These are phyloP conservation scores for Rhingia campestris DNA, from an alignment of 2,888 invertebrate genomes.

Conservation along the genomic window DNA sequence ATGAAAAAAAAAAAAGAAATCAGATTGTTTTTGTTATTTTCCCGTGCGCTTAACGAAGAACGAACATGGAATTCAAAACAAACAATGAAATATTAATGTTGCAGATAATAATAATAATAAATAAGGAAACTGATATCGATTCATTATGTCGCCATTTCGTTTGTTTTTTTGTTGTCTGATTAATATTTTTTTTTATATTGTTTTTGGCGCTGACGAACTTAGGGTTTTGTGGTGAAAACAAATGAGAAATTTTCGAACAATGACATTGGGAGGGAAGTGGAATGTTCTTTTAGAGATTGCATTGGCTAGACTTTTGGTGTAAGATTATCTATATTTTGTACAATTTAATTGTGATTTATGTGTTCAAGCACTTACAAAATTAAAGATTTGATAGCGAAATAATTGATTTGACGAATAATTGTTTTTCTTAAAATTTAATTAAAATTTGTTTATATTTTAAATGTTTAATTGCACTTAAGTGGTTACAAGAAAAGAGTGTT, in stretches of 20 bases:
- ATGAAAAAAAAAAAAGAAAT: slow-evolving; percentile 16
- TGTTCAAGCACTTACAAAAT: too few relatives aligned
- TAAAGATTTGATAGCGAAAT: too few relatives aligned
- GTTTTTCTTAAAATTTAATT: too few relatives aligned
- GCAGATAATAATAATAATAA: slow-evolving; percentile 46
- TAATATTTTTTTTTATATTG: not conserved
- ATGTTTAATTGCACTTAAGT: too few relatives aligned
- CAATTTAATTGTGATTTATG: too few relatives aligned
- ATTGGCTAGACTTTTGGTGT: too few relatives aligned
- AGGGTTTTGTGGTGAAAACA: slow-evolving; percentile 28
- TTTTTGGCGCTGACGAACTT: slow-evolving; percentile 21
- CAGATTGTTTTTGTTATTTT: not conserved
- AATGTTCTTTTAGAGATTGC: too few relatives aligned
- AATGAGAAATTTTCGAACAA: slow-evolving; percentile 36
- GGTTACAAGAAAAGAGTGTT: too few relatives aligned
- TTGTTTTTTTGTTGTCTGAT: slow-evolving; percentile 16
- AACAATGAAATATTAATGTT: slow-evolving; percentile 25
- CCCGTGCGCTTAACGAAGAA: slow-evolving; percentile 22
- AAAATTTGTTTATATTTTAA: too few relatives aligned
- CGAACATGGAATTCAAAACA: slow-evolving; percentile 26
- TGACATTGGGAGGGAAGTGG: slow-evolving; percentile 2
- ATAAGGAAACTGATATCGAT: slow-evolving; percentile 53
- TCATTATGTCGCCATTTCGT: slow-evolving; percentile 25
- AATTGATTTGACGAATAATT: too few relatives aligned
- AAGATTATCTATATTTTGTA: too few relatives aligned